Percentiles rank a stretch among this genome's conserved stretches.
Evolutionary conservation across 2,888 invertebrate species (phyloP).

Genomic region (Agelastica alni): DNA sequence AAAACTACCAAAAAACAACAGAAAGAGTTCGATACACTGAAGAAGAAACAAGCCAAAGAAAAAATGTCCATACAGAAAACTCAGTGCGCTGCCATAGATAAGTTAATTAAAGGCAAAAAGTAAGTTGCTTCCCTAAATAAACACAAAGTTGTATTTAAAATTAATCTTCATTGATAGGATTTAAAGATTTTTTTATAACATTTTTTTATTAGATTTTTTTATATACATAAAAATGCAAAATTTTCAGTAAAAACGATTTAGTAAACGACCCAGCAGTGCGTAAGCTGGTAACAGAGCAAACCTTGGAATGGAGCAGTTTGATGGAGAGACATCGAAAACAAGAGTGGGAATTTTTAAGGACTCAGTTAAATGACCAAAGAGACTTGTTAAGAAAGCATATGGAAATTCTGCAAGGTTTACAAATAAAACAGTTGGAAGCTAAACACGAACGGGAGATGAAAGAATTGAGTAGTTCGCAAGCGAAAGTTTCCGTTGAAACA

Average conservation of each 20-base stretch:
- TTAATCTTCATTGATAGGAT: no score
- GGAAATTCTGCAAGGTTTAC: slow-evolving; percentile 78
- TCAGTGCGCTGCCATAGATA: slow-evolving; percentile 90
- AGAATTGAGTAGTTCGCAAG: slow-evolving; percentile 92
- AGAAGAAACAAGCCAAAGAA: slow-evolving; percentile 93
- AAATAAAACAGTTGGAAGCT: slow-evolving; percentile 87
- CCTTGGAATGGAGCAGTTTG: slow-evolving; percentile 92
- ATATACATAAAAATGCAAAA: no score
- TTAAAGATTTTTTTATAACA: no score
- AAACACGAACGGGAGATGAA: slow-evolving; percentile 95
- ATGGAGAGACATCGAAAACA: slow-evolving; percentile 81
- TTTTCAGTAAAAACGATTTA: slow-evolving; percentile 76
- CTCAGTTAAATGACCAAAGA: slow-evolving; percentile 84
- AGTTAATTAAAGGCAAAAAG: slow-evolving; percentile 93
- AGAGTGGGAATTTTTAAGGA: slow-evolving; percentile 80
- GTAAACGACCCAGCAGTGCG: slow-evolving; percentile 78
- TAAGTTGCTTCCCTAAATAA: no score
- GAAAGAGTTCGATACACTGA: slow-evolving; percentile 90
- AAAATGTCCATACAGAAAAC: slow-evolving; percentile 86
- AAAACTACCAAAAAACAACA: slow-evolving; percentile 95
- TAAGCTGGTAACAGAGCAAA: slow-evolving; percentile 88
- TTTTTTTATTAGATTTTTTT: no score
- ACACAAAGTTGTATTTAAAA: no score
- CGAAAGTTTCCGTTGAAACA: slow-evolving; percentile 96
- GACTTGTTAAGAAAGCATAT: slow-evolving; percentile 73